phyloP scores from a whole-genome alignment of 2,888 invertebrate genomes.

The Synergus gifuensis region DNA sequence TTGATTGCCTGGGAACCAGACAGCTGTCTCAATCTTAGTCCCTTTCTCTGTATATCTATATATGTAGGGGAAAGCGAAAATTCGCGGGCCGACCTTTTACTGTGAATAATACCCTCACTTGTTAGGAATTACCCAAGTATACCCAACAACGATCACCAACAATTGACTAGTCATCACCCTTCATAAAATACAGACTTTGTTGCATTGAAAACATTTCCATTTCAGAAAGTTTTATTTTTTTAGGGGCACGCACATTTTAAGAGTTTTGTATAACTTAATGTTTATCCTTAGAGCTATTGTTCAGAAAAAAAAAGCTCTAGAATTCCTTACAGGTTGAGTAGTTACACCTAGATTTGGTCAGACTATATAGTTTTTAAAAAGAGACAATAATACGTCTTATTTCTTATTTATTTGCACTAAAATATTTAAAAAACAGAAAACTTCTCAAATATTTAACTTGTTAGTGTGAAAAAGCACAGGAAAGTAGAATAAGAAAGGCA shows the following conservation, averaged over 20 bases:
- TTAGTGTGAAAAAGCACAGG: background rate
- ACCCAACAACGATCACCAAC: conserved; percentile 48
- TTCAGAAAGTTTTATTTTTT: background rate
- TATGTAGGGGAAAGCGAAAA: conserved; percentile 49
- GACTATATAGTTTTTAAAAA: no score
- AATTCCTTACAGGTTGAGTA: no score
- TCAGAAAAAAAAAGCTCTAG: no score
- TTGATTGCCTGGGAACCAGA: conserved; percentile 76
- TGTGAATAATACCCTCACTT: conserved; percentile 65
- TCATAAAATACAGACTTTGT: background rate
- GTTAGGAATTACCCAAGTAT: conserved; percentile 64
- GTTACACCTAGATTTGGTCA: no score
- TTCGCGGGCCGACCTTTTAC: conserved; percentile 51
- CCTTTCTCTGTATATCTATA: background rate
- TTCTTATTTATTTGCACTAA: no score
- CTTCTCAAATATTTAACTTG: no score
- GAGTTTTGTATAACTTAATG: no score
- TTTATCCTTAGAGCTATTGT: no score
- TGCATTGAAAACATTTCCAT: conserved; percentile 3
- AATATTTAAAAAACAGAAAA: no score
- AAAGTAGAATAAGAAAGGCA: background rate
- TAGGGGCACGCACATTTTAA: no score
- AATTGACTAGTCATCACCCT: conserved; percentile 39
- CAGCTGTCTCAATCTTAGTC: conserved; percentile 75
- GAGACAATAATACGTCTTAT: no score